Evolutionary conservation across 2,888 invertebrate genomes (phyloP).

Genomic region (Cephus nigrinus): DNA sequence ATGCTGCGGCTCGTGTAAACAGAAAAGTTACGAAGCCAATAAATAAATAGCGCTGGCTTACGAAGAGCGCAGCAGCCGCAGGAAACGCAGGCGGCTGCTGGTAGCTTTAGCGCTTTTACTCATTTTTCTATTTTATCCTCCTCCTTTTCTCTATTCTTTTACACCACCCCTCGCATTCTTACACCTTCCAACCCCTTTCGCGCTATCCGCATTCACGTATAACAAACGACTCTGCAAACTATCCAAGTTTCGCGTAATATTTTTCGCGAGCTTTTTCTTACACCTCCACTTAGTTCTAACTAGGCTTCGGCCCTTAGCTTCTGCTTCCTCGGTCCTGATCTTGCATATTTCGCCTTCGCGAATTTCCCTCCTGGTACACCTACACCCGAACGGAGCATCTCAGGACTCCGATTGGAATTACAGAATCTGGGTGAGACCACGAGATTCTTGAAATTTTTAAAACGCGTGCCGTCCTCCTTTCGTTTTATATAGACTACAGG

Average conservation of each 20-base stretch:
- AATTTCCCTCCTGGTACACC: neutral
- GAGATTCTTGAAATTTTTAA: neutral
- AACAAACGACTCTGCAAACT: slow-evolving; percentile 40
- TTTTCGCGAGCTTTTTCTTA: slow-evolving; percentile 27
- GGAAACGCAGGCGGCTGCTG: neutral
- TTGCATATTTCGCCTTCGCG: neutral
- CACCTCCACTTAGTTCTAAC: neutral
- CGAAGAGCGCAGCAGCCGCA: neutral
- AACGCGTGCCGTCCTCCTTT: neutral
- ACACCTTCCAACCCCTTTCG: neutral
- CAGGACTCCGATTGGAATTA: neutral
- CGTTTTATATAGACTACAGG: neutral
- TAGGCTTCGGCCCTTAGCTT: neutral
- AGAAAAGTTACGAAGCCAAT: slow-evolving; percentile 42
- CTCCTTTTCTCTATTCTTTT: neutral
- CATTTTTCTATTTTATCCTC: neutral
- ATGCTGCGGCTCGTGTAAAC: slow-evolving; percentile 16
- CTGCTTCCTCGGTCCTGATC: too few species aligned
- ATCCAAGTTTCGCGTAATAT: slow-evolving; percentile 39
- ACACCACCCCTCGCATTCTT: neutral
- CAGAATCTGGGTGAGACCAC: neutral
- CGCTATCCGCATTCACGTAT: slow-evolving; percentile 6
- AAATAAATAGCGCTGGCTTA: slow-evolving; percentile 35
- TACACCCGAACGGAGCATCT: neutral
- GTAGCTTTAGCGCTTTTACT: neutral